Evolutionary conservation across 2,797 vertebrate species (phyloP).

Genomic region (Aeoliscus strigatus): DNA sequence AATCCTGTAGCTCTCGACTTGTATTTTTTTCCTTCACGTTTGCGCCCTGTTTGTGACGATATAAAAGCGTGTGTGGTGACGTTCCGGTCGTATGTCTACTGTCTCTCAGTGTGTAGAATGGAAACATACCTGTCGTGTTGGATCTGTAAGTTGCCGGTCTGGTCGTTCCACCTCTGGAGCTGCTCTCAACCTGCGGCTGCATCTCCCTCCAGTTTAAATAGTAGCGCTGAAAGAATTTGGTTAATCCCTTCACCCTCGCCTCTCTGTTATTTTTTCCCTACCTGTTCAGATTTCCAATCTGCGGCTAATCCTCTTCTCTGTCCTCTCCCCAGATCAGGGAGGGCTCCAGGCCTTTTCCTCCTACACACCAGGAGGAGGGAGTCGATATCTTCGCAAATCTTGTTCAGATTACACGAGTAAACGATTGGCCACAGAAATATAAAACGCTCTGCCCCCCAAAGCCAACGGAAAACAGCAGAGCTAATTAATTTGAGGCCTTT

Average conservation of each 20-base stretch:
- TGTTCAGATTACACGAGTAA: slow-evolving; percentile 29
- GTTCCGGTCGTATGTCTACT: too few species aligned
- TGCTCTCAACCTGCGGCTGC: slow-evolving; percentile 2
- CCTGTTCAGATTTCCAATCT: slow-evolving; percentile 37
- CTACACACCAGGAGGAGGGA: slow-evolving; percentile 29
- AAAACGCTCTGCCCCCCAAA: slow-evolving; percentile 31
- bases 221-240: slow-evolving; percentile 45
- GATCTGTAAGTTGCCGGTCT: slow-evolving; percentile 2
- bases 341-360: slow-evolving; percentile 58
- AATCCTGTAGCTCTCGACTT: too few species aligned
- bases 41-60: too few species aligned
- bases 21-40: too few species aligned
- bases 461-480: slow-evolving; percentile 36
- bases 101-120: too few species aligned
- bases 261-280: slow-evolving; percentile 20
- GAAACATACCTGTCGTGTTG: neutral
- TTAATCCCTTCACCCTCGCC: slow-evolving; percentile 66
- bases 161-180: slow-evolving; percentile 25
- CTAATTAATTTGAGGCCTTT: slow-evolving; percentile 11
- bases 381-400: slow-evolving; percentile 30
- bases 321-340: slow-evolving; percentile 26
- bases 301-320: slow-evolving; percentile 37
- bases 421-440: slow-evolving; percentile 21
- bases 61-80: too few species aligned
- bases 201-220: slow-evolving; percentile 50